A percentile compares a stretch with the other conserved stretches of the same genome.
phyloP scores from a whole-genome alignment of 2,888 invertebrate species.

The Microplitis manilae region DNA sequence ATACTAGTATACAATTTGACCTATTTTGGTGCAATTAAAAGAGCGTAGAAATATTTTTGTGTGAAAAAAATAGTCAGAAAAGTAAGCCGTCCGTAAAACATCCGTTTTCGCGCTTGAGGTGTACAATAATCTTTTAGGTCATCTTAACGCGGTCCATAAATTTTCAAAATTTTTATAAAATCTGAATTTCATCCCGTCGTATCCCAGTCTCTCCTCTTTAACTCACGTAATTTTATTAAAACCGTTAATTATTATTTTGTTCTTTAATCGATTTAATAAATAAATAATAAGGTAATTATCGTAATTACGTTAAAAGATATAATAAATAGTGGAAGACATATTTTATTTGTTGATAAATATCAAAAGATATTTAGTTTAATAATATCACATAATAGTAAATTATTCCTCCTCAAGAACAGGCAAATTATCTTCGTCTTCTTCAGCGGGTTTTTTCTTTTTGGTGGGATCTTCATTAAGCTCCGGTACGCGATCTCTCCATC shows the following conservation, averaged over 20 bases:
- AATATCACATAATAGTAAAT: slow-evolving; percentile 33
- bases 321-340: not conserved
- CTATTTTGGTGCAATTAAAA: no score
- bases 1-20: no score
- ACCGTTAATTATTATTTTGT: not conserved
- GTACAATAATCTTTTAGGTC: no score
- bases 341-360: not conserved
- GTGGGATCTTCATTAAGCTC: slow-evolving; percentile 69
- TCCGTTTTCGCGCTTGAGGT: no score
- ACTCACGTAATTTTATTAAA: not conserved
- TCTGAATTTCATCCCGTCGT: no score
- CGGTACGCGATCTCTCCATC: slow-evolving; percentile 70
- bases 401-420: slow-evolving; percentile 61
- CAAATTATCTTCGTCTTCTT: slow-evolving; percentile 59
- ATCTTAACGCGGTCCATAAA: no score
- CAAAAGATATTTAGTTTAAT: slow-evolving; percentile 18
- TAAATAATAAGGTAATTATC: not conserved
- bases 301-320: not conserved
- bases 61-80: no score
- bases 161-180: no score
- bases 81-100: no score
- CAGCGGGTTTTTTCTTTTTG: slow-evolving; percentile 60
- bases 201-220: not conserved
- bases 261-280: not conserved
- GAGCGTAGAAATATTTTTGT: no score